A percentile compares a stretch with the other conserved stretches of the same genome.
Evolutionary conservation across 64 coral and sea anemone species (phyloP).

Genomic region (Porites australiensis): DNA sequence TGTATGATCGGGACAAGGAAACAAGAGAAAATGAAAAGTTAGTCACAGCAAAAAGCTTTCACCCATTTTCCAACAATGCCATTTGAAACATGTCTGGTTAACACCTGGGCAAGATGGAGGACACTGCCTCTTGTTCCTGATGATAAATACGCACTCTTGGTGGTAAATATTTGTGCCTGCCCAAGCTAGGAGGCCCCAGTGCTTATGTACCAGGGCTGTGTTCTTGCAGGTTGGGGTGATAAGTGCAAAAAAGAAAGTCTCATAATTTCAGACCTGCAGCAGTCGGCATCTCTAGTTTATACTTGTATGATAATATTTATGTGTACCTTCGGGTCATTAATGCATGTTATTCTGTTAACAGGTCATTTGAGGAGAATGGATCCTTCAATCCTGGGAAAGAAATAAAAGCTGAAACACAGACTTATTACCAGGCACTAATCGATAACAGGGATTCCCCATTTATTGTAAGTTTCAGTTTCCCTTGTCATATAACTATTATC

Average conservation of each 20-base stretch:
- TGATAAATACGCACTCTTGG: no score
- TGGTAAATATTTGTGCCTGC: no score
- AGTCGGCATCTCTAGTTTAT: no score
- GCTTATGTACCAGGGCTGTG: no score
- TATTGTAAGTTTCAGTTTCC: slow-evolving; percentile 71
- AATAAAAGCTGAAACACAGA: slow-evolving; percentile 83
- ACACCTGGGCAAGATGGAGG: no score
- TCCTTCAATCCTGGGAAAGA: slow-evolving; percentile 81
- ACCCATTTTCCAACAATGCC: no score
- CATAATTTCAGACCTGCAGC: no score
- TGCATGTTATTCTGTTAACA: slow-evolving; percentile 36
- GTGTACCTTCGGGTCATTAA: not conserved
- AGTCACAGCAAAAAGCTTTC: not conserved
- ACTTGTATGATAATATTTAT: not conserved
- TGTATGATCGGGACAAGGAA: slow-evolving; percentile 96
- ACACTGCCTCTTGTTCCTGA: no score
- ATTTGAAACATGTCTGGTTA: no score
- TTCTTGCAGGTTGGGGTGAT: no score
- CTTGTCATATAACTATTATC: not conserved
- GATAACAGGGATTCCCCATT: slow-evolving; percentile 97
- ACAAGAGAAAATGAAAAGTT: slow-evolving; percentile 85
- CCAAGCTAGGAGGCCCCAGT: no score
- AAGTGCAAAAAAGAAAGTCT: no score
- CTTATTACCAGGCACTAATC: slow-evolving; percentile 93
- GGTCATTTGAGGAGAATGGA: slow-evolving; percentile 86